Base-by-base conservation (phyloP, 2,797 vertebrate genomes). In the Peromyscus aztecus region DNA sequence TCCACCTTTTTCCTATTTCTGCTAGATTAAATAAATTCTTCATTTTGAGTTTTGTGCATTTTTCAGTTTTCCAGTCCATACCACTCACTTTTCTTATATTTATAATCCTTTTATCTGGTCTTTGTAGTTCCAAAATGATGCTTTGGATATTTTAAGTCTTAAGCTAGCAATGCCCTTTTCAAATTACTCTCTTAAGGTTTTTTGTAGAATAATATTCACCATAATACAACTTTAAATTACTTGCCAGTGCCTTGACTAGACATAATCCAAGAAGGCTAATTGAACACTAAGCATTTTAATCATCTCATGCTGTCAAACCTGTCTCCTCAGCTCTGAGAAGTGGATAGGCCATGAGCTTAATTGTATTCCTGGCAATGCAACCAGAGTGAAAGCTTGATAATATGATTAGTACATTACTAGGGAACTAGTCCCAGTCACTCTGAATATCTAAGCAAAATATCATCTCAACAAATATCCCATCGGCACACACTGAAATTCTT, bases 131-230 rank as follows among this genome's bases (percentile, higher is more conserved):
- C 90, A 98, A 97, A 98, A 97, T 97, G 98, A 96, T 98, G 97
- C 96, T 97, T 97, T 97, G 61, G 90, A 95, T 98, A 98, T 98
- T 98, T 98, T 97, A 97, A 98, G 97, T 96, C 93, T 89, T 97
- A 77, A 98, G 88, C 71, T 94, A 98, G 98, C 98, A 98, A 97
- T 98, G 97, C 5, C 34, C 40, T 98, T 98, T 98, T 97, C 69
- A 96, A 97, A 71, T 96, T 76, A 81, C 80, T 87, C 73, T 95
- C 95, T 96, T 90, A 95, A 84, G 73, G 31, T 87, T 96, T 46
- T 98, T 90, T 97, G 52, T 93, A 96, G 95, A 97, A 97, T 97
- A 93, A 94, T 95, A 92, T 91, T 94, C 92, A 83, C 65, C 55
- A 92, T 96, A 94, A 97, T 96, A 90, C 88, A 96, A 84, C 75